phyloP scores from a whole-genome alignment of 2,797 vertebrate genomes.

The Melanitta fusca region DNA sequence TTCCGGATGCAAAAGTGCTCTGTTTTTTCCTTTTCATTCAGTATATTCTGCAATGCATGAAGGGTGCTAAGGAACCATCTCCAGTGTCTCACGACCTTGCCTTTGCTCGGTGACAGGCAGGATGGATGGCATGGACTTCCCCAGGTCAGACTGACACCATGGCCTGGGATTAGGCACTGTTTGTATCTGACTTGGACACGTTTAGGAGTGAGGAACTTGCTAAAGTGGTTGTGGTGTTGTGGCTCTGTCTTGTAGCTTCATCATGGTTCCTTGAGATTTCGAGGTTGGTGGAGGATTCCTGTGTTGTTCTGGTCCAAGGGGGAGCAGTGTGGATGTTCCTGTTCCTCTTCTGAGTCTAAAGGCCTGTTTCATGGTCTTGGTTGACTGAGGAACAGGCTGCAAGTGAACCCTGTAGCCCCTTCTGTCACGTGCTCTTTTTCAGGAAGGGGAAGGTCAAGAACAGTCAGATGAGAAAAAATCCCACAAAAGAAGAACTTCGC shows the following conservation, averaged over 20 bases:
- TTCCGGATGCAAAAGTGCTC: neutral
- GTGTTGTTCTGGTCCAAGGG: neutral
- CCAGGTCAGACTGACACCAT: neutral
- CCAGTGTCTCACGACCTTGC: neutral
- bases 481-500: neutral
- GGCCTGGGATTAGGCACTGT: neutral
- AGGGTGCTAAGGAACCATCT: neutral
- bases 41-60: neutral
- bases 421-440: neutral
- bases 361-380: rapidly evolving
- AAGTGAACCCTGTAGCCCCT: neutral
- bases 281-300: neutral
- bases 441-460: neutral
- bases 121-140: neutral
- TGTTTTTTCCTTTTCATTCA: neutral
- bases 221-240: neutral
- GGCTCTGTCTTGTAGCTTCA: rapidly evolving
- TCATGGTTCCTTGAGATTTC: neutral
- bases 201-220: neutral
- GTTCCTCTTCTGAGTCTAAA: neutral
- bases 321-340: neutral
- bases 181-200: rapidly evolving
- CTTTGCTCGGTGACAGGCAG: neutral
- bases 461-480: neutral
- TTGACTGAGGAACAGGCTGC: neutral